Evolutionary conservation across 2,888 invertebrate species (phyloP), one percentile per base, ranked within the genome.

Genomic region (Protodeltote pygarga): DNA sequence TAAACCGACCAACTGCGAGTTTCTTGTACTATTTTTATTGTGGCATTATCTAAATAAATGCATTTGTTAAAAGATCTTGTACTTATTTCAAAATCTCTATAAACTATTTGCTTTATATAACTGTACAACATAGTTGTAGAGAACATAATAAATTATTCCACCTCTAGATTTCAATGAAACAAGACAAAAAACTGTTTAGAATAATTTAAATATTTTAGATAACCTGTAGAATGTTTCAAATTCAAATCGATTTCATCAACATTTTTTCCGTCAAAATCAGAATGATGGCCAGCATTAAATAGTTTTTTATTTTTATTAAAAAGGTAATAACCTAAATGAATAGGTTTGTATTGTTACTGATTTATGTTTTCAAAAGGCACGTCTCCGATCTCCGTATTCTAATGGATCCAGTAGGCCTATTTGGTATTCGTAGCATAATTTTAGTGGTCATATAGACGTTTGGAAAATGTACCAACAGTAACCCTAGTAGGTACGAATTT

Each of bases 401-500:
- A 69, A 74, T 74, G 55, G 60, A 46, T 41, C 63, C 48, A 50
- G 58, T 62, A 65, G 39, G 54, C 75, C 67, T 79, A 75, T 78
- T 78, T 73, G 71, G 73, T 77, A 77, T 77, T 71, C 73, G 60
- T 53, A 42, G 49, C 63, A 75, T 73, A 75, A 75, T 74, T 70
- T 71, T 73, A 73, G 66, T 70, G 65, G 67, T 60, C 48, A 63
- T 68, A 10, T 39, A 17, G 59, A n/a, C n/a, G n/a, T n/a, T 71
- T 59, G 69, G 75, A 72, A 67, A 71, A 67, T 77, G 81, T 76
- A 73, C n/a, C n/a, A n/a, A n/a, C n/a, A n/a, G n/a, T n/a, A n/a
- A n/a, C n/a, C n/a, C n/a, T n/a, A n/a, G n/a, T n/a, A n/a, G n/a
- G n/a, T n/a, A n/a, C n/a, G n/a, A n/a, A n/a, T n/a, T n/a, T n/a